These are phyloP conservation scores for Plodia interpunctella DNA, from an alignment of 1,140 invertebrate genomes.

Conservation along the genomic window DNA sequence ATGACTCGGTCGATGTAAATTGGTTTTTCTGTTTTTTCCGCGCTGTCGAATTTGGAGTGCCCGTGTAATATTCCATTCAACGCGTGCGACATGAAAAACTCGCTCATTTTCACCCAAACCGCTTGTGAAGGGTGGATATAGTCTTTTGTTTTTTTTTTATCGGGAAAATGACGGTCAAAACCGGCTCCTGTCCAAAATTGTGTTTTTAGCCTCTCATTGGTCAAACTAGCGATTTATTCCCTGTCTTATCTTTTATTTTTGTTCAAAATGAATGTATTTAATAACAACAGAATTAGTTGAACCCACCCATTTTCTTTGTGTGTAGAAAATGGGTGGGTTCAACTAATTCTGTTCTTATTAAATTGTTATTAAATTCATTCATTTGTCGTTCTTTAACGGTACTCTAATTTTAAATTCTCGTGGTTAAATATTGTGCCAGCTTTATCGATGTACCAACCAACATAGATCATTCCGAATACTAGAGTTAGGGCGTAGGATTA, in stretches of 20 bases:
- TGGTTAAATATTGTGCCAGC: too few relatives aligned
- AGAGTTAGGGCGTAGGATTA: too few relatives aligned
- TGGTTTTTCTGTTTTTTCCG: slow-evolving; percentile 41
- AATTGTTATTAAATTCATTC: too few relatives aligned
- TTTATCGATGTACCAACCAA: too few relatives aligned
- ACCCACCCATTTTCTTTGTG: too few relatives aligned
- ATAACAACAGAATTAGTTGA: too few relatives aligned
- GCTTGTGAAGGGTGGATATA: slow-evolving; percentile 35
- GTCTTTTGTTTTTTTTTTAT: slow-evolving; percentile 57
- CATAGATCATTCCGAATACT: too few relatives aligned
- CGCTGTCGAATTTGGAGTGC: slow-evolving; percentile 26
- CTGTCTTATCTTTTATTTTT: neutral
- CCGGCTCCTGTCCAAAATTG: neutral
- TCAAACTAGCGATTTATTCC: neutral
- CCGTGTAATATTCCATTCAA: slow-evolving; percentile 42
- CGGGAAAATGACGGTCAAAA: slow-evolving; percentile 41
- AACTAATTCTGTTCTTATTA: too few relatives aligned
- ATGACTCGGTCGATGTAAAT: slow-evolving; percentile 30
- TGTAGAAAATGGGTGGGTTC: too few relatives aligned
- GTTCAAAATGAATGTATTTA: too few relatives aligned
- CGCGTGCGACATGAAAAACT: slow-evolving; percentile 47
- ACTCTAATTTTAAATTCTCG: too few relatives aligned
- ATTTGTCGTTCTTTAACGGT: too few relatives aligned
- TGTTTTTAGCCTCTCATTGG: neutral
- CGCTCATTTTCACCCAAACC: slow-evolving; percentile 45